These are phyloP conservation scores for Chironomus striatipennis DNA, from an alignment of 1,140 invertebrate genomes.

Conservation along the genomic window DNA sequence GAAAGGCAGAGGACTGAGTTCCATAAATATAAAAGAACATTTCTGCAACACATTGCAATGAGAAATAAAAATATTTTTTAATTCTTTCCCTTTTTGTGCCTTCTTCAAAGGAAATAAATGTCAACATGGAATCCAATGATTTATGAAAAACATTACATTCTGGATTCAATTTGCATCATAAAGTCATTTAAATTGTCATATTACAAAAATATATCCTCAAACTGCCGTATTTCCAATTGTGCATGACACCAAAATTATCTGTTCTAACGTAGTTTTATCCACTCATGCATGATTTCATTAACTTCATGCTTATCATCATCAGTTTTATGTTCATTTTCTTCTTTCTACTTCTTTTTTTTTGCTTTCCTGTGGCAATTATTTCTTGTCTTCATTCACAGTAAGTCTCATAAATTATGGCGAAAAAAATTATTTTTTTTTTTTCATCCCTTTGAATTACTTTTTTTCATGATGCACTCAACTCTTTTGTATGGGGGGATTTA, in stretches of 20 bases:
- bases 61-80: neutral
- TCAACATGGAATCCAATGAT: conserved; percentile 1
- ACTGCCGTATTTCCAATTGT: too few species aligned
- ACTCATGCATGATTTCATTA: neutral
- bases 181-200: conserved; percentile 14
- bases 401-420: too few species aligned
- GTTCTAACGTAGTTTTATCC: neutral
- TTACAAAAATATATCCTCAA: too few species aligned
- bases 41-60: neutral
- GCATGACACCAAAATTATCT: too few species aligned
- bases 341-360: too few species aligned
- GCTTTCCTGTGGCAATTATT: too few species aligned
- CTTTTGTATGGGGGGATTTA: too few species aligned
- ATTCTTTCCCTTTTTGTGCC: neutral
- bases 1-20: too few species aligned
- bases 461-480: too few species aligned
- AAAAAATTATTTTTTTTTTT: too few species aligned
- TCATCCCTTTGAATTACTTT: too few species aligned
- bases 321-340: neutral
- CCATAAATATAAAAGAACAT: neutral
- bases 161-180: neutral
- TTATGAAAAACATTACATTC: neutral
- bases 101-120: neutral
- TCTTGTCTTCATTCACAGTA: too few species aligned
- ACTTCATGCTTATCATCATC: conserved; percentile 8